These are phyloP conservation scores for Eutolmus rufibarbis DNA, from an alignment of 2,888 invertebrate species.

Conservation along the genomic window DNA sequence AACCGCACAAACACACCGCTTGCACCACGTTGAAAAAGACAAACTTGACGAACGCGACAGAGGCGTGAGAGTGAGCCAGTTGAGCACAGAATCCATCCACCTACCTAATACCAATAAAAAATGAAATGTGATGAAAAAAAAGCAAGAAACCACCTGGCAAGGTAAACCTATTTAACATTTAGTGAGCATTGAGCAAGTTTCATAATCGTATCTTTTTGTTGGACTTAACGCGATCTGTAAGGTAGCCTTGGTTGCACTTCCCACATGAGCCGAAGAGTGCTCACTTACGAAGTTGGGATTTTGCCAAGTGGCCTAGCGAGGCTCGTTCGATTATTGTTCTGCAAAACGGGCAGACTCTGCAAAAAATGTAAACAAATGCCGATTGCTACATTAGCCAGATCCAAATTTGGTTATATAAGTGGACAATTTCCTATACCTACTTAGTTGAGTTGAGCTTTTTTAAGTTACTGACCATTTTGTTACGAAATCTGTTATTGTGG, in stretches of 20 bases:
- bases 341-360: neutral
- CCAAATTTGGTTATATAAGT: neutral
- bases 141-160: neutral
- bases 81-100: constrained; percentile 14
- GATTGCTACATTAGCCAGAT: neutral
- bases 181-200: constrained; percentile 10
- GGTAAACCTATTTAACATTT: constrained; percentile 12
- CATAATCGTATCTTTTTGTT: constrained; percentile 1
- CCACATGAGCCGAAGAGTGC: neutral
- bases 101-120: constrained; percentile 18
- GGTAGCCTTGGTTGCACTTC: constrained; percentile 41
- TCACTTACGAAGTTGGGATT: neutral
- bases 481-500: neutral
- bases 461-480: neutral
- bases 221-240: constrained; percentile 1
- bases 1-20: neutral
- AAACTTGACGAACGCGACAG: neutral
- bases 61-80: neutral
- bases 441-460: neutral
- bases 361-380: neutral
- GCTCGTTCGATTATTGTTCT: neutral
- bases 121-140: neutral
- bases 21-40: neutral
- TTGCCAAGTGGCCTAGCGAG: neutral
- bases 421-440: neutral